phyloP scores from a whole-genome alignment of 1,140 invertebrate species.

The Trigoniulus corallinus region DNA sequence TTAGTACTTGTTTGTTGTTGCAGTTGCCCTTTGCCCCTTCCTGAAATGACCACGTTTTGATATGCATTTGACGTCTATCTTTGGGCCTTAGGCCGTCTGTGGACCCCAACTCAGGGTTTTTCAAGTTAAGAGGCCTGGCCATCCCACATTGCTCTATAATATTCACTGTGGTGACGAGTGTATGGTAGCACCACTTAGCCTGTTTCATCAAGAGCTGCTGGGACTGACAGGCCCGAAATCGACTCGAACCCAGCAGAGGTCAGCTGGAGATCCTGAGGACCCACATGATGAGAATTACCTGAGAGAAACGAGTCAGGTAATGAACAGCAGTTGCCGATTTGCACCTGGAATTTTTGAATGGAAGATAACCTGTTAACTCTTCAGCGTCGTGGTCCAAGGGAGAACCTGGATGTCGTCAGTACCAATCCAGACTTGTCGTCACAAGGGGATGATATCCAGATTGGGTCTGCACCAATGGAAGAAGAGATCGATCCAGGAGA shows the following conservation, averaged over 20 bases:
- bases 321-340: background rate
- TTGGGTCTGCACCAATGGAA: conserved; percentile 11
- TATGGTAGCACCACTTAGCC: conserved; percentile 69
- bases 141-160: conserved; percentile 53
- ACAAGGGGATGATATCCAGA: conserved; percentile 11
- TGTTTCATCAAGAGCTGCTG: conserved; percentile 78
- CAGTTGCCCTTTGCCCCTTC: no score
- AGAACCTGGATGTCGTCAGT: conserved; percentile 9
- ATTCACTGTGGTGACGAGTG: conserved; percentile 79
- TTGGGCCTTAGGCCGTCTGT: conserved; percentile 62
- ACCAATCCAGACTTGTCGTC: conserved; percentile 10
- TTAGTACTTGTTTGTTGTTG: no score
- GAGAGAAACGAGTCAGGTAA: conserved; percentile 49
- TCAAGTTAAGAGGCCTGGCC: conserved; percentile 49
- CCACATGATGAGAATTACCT: conserved; percentile 85
- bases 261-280: conserved; percentile 74
- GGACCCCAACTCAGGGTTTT: conserved; percentile 66
- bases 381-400: conserved; percentile 6
- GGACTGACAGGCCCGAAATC: conserved; percentile 58
- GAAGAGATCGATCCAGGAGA: conserved; percentile 16
- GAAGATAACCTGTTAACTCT: background rate
- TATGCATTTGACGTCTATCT: no score
- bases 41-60: no score
- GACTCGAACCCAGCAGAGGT: conserved; percentile 46
- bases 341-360: background rate